Conservation (phyloP, 2,113 vertebrate species). For the Theristicus caerulescens region DNA sequence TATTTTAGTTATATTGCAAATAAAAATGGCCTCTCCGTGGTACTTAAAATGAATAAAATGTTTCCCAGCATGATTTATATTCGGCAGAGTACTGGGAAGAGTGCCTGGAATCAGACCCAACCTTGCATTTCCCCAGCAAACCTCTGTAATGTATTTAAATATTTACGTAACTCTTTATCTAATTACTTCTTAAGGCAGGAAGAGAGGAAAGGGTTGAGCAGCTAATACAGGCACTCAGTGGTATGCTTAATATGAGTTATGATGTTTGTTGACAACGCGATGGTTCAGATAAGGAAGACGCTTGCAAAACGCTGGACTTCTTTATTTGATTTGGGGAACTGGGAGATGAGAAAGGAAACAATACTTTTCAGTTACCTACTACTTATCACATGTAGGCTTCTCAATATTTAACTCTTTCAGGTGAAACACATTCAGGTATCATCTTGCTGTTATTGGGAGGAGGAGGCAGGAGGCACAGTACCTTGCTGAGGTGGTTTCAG, state of each 20-base stretch:
- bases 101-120: not conserved
- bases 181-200: conserved; percentile 46
- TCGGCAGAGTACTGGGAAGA: conserved; percentile 30
- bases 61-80: conserved; percentile 46
- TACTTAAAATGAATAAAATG: conserved; percentile 22
- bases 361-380: not conserved
- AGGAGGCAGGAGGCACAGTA: not conserved
- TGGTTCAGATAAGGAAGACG: conserved; percentile 6
- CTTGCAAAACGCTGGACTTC: not conserved
- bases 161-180: conserved; percentile 49
- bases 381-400: not conserved
- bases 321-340: not conserved
- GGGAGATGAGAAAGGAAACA: not conserved
- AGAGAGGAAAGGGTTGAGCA: not conserved
- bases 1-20: not conserved
- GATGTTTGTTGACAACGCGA: not conserved
- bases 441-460: not conserved
- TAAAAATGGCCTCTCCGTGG: not conserved
- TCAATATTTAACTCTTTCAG: not conserved
- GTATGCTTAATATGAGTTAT: conserved; percentile 14
- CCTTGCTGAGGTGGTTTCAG: not conserved
- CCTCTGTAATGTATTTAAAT: conserved; percentile 34
- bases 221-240: conserved; percentile 31
- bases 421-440: not conserved
- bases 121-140: conserved; percentile 21